Conservation (phyloP, 2,888 invertebrate genomes). For the Sinhomidia bicolor region DNA sequence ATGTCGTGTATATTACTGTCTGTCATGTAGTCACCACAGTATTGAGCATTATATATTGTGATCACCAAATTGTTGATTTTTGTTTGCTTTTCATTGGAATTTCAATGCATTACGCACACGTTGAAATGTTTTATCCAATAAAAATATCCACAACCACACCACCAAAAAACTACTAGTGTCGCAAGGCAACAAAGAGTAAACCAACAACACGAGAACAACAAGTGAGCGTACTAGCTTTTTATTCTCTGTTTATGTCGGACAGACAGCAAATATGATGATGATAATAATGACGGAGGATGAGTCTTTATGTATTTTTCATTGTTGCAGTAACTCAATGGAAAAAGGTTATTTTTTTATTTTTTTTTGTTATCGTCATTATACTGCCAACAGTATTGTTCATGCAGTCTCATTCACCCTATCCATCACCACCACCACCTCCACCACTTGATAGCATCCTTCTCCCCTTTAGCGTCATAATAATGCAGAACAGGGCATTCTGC, state of each 20-base stretch:
- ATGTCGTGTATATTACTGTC: conserved; percentile 15
- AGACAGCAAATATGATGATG: not conserved
- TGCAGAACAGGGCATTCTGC: not conserved
- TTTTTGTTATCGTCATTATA: conserved; percentile 17
- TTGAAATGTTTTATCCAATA: not conserved
- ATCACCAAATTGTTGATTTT: conserved; percentile 12
- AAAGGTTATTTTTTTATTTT: conserved; percentile 6
- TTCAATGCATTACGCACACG: conserved; percentile 16
- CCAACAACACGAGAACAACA: not conserved
- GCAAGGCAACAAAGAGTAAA: not conserved
- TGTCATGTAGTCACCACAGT: conserved; percentile 27
- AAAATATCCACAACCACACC: not conserved
- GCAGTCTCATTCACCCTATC: conserved; percentile 22
- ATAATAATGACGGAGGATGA: too few relatives aligned
- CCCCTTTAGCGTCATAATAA: not conserved
- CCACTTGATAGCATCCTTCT: too few relatives aligned
- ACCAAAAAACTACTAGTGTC: not conserved
- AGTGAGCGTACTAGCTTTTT: not conserved
- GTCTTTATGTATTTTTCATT: conserved; percentile 1
- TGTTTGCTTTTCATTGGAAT: conserved; percentile 32
- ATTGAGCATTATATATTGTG: conserved; percentile 8
- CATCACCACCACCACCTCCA: too few relatives aligned
- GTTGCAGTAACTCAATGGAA: conserved; percentile 52
- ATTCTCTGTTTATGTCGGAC: too few relatives aligned
- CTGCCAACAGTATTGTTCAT: not conserved